Conservation (phyloP, 1,140 invertebrate species). For the Drosophila saltans region DNA sequence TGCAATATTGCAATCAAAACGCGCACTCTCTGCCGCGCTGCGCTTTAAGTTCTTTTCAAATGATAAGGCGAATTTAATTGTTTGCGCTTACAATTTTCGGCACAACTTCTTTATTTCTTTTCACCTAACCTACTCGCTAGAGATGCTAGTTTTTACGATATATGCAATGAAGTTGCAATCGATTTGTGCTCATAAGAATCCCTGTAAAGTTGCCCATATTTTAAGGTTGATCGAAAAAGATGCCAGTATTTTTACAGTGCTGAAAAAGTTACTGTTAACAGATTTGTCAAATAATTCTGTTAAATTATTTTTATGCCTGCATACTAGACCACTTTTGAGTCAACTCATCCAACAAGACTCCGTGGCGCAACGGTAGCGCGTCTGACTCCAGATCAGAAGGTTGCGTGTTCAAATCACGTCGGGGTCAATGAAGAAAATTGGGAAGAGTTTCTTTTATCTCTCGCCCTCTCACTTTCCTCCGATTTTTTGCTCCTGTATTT, state of each 20-base stretch:
- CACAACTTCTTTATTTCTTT: slow-evolving; percentile 7
- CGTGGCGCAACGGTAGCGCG: slow-evolving; percentile 99
- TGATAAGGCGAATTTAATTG: not conserved
- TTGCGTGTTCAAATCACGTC: slow-evolving; percentile 99
- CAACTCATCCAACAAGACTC: slow-evolving; percentile 84
- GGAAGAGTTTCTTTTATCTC: too few relatives aligned
- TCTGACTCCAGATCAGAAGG: slow-evolving; percentile 99
- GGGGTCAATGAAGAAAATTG: slow-evolving; percentile 11
- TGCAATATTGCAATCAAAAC: not conserved
- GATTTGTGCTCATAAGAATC: too few relatives aligned
- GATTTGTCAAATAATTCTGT: not conserved
- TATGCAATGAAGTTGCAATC: too few relatives aligned
- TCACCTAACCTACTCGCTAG: slow-evolving; percentile 4
- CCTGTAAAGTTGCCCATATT: too few relatives aligned
- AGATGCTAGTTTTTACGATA: too few relatives aligned
- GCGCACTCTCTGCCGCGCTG: not conserved
- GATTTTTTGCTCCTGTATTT: too few relatives aligned
- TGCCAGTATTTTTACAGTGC: not conserved
- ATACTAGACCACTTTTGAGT: not conserved
- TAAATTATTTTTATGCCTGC: not conserved
- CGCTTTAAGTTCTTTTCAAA: not conserved
- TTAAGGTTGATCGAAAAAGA: too few relatives aligned
- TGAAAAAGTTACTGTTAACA: not conserved
- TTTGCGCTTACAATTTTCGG: not conserved
- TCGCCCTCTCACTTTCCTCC: too few relatives aligned